Conservation (phyloP, 2,888 invertebrate genomes). For the Agrotis ipsilon region DNA sequence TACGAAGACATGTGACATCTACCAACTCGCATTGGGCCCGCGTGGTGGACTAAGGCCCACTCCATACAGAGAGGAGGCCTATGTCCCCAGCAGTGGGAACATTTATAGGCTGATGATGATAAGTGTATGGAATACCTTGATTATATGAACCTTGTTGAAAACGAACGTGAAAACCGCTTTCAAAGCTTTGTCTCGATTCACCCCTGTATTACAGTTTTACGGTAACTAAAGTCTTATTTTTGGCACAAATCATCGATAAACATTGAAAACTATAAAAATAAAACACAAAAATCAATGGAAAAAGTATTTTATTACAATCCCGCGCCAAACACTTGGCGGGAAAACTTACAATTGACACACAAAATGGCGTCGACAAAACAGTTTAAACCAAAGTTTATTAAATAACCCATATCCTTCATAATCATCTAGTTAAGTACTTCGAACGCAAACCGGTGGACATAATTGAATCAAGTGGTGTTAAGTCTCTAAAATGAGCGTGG, state of each 20-base stretch:
- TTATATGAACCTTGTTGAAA: too few species aligned
- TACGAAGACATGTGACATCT: too few species aligned
- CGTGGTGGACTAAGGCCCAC: too few species aligned
- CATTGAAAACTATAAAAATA: slow-evolving; percentile 17
- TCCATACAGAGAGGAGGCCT: too few species aligned
- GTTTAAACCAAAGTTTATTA: slow-evolving; percentile 64
- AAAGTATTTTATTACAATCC: slow-evolving; percentile 76
- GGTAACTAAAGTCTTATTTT: not conserved
- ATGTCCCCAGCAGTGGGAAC: too few species aligned
- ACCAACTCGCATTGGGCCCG: too few species aligned
- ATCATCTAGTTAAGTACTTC: slow-evolving; percentile 80
- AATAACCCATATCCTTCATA: slow-evolving; percentile 64
- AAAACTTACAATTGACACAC: slow-evolving; percentile 58
- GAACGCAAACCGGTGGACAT: slow-evolving; percentile 49
- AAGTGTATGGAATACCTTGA: too few species aligned
- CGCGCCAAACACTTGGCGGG: slow-evolving; percentile 61
- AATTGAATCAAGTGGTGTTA: slow-evolving; percentile 53
- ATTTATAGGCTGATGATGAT: too few species aligned
- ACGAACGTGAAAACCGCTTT: too few species aligned
- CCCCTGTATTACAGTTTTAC: too few species aligned
- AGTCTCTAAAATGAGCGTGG: slow-evolving; percentile 36
- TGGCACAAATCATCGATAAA: not conserved
- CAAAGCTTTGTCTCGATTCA: too few species aligned
- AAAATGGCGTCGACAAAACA: slow-evolving; percentile 62
- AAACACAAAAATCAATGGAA: slow-evolving; percentile 58